A percentile compares a stretch with the other conserved stretches of the same genome.
phyloP scores from a whole-genome alignment of 2,888 invertebrate genomes.

The Emmelina monodactyla region DNA sequence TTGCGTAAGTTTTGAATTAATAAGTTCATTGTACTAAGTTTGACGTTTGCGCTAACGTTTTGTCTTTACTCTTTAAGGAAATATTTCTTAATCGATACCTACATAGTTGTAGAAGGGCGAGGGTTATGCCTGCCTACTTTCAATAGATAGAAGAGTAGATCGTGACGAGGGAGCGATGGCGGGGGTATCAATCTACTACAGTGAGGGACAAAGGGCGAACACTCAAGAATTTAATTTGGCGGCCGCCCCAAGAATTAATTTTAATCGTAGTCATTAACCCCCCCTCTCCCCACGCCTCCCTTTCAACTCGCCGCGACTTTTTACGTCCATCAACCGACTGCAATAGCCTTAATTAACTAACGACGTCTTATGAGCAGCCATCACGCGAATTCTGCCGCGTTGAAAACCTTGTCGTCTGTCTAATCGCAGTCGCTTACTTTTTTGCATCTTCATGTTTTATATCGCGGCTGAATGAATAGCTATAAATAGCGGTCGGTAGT shows the following conservation, averaged over 20 bases:
- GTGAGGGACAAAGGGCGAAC: not conserved
- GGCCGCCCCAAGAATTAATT: slow-evolving; percentile 47
- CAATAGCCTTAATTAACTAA: too few relatives aligned
- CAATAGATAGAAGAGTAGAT: too few relatives aligned
- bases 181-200: not conserved
- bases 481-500: too few relatives aligned
- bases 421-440: too few relatives aligned
- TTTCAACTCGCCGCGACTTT: slow-evolving; percentile 22
- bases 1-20: too few relatives aligned
- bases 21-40: not conserved
- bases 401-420: too few relatives aligned
- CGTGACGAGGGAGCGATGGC: not conserved
- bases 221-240: slow-evolving; percentile 1
- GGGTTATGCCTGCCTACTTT: too few relatives aligned
- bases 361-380: slow-evolving; percentile 11
- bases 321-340: slow-evolving; percentile 13
- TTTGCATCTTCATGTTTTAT: too few relatives aligned
- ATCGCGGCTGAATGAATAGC: too few relatives aligned
- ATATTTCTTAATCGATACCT: too few relatives aligned
- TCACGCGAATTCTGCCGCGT: slow-evolving; percentile 20
- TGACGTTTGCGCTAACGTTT: not conserved
- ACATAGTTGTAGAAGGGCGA: not conserved
- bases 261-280: slow-evolving; percentile 56
- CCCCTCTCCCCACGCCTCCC: slow-evolving; percentile 15
- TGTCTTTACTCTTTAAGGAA: not conserved